Conservation (phyloP, 2,797 vertebrate genomes). For the Remorina albescens region DNA sequence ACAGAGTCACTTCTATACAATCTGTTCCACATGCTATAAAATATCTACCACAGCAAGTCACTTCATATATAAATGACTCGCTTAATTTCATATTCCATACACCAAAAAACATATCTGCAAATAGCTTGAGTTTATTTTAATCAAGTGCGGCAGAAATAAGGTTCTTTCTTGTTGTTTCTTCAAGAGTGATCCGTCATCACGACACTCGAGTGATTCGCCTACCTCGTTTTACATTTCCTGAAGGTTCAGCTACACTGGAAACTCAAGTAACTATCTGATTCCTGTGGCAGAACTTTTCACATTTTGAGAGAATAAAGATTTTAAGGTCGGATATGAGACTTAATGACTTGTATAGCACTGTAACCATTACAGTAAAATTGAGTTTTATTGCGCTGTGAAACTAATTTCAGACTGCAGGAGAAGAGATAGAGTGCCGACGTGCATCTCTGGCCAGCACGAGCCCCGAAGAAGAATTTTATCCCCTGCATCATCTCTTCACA, state of each 20-base stretch:
- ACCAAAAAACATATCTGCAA: neutral
- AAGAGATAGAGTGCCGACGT: constrained; percentile 36
- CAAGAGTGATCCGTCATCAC: constrained; percentile 17
- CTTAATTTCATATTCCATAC: neutral
- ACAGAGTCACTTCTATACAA: neutral
- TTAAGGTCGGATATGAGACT: constrained; percentile 42
- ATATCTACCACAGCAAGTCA: neutral
- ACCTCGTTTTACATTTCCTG: constrained; percentile 21
- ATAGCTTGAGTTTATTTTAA: neutral
- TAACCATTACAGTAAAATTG: constrained; percentile 48
- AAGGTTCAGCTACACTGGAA: constrained; percentile 19
- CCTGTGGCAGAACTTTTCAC: constrained; percentile 10
- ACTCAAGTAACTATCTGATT: constrained; percentile 15
- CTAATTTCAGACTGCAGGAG: constrained; percentile 41
- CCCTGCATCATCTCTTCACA: constrained; percentile 46
- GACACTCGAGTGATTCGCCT: constrained; percentile 8
- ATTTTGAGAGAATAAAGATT: constrained; percentile 16
- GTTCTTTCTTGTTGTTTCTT: constrained; percentile 22
- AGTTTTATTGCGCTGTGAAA: constrained; percentile 54
- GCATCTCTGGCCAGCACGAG: constrained; percentile 31
- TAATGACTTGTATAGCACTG: constrained; percentile 56
- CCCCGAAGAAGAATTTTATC: constrained; percentile 41
- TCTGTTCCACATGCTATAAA: neutral
- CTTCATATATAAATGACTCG: neutral
- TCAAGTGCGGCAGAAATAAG: neutral